Evolutionary conservation across 2,888 invertebrate species (phyloP), one percentile per base, ranked within the genome.

Genomic region (Pelosia muscerda): DNA sequence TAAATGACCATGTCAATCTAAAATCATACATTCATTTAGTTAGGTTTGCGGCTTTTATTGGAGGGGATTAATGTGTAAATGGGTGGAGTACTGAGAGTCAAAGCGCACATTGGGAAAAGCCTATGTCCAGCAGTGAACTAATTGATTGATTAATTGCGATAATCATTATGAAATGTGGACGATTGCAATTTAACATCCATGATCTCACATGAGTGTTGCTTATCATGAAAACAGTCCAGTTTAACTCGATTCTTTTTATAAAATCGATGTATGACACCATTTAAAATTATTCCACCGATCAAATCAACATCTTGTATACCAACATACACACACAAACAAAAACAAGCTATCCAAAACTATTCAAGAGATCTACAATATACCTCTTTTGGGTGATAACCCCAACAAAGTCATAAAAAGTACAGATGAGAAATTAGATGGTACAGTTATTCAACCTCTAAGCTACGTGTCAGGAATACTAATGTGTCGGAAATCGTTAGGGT

Each of bases 401-500:
- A 57, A 23, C 28, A 54, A 31, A 64, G 28, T 19, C 49, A 63
- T 64, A 65, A 62, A 65, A 63, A 63, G 28, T 55, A 59, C 54
- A 1, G n/a, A 31, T 34, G 57, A 81, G 62, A 68, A 70, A 73
- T 73, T 72, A 68, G 63, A 69, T 25, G 63, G 60, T 55, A 53
- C 62, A 62, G 63, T 68, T 76, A 79, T 81, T 74, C 56, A 59
- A 26, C 76, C 77, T 53, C 70, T 64, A 67, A 64, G 60, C 6
- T 11, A 71, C 72, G 70, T 3, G 53, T 58, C 23, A 9, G 4
- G 79, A 69, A 81, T 79, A 79, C 75, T 81, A 81, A 81, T 81
- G 54, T 55, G 57, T 31, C 57, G 75, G 72, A 70, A 79, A 74
- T 77, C 75, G 82, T 79, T 81, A 79, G 53, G 61, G 66, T 63